These are phyloP conservation scores for Salarias fasciatus DNA, from an alignment of 2,797 vertebrate genomes.

Conservation along the genomic window DNA sequence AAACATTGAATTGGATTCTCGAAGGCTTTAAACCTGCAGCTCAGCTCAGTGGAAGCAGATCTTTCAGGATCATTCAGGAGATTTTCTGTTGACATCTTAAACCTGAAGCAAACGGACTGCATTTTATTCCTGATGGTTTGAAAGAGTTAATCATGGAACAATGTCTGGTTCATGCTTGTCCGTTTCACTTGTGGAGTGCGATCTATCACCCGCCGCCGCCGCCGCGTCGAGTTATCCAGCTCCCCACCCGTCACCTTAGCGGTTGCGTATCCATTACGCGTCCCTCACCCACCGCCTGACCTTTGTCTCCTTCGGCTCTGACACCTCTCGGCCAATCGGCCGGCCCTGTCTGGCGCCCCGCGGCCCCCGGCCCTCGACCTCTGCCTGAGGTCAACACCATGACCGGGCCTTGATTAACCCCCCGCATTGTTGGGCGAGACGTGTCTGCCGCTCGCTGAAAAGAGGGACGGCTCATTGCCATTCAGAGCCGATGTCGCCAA, in stretches of 20 bases:
- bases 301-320: slow-evolving; percentile 59
- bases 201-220: background rate
- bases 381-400: slow-evolving; percentile 68
- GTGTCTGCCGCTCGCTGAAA: slow-evolving; percentile 61
- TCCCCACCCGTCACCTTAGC: slow-evolving; percentile 45
- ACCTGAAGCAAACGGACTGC: too few species aligned
- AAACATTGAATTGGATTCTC: too few species aligned
- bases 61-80: too few species aligned
- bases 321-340: slow-evolving; percentile 63
- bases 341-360: slow-evolving; percentile 60
- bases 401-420: slow-evolving; percentile 79
- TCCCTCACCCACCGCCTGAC: slow-evolving; percentile 45
- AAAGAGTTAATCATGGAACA: too few species aligned
- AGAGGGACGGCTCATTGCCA: slow-evolving; percentile 60
- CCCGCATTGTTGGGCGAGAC: slow-evolving; percentile 63
- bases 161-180: background rate
- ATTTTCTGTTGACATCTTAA: too few species aligned
- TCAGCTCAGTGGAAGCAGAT: too few species aligned
- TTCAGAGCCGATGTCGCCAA: slow-evolving; percentile 53
- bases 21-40: too few species aligned
- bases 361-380: slow-evolving; percentile 70
- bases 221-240: slow-evolving; percentile 22
- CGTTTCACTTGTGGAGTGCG: background rate
- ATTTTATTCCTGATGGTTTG: too few species aligned
- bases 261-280: slow-evolving; percentile 60